Evolutionary conservation across 2,797 vertebrate genomes (phyloP).

Genomic region (Sebastes dallii): DNA sequence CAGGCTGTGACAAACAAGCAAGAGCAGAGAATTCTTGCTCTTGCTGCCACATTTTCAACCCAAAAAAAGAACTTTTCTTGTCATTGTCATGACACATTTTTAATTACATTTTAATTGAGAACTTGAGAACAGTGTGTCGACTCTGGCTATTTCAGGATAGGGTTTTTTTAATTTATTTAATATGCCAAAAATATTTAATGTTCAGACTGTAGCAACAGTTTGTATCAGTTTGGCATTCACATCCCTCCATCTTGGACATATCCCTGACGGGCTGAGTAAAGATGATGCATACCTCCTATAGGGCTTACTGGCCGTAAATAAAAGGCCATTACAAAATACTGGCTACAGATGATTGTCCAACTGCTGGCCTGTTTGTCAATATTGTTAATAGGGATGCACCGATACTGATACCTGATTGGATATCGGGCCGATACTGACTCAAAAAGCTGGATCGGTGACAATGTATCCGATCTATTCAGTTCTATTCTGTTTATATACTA

Average conservation of each 20-base stretch:
- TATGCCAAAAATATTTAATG: not conserved
- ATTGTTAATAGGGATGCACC: no score
- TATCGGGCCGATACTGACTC: no score
- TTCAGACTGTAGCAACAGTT: not conserved
- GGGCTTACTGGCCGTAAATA: no score
- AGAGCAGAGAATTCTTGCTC: not conserved
- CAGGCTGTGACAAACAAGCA: conserved; percentile 41
- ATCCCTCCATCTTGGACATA: not conserved
- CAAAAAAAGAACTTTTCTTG: not conserved
- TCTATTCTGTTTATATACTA: no score
- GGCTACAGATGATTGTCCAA: no score
- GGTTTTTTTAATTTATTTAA: not conserved
- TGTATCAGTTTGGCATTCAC: not conserved
- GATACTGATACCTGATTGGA: no score
- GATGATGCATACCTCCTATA: no score
- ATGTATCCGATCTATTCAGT: no score
- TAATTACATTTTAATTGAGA: not conserved
- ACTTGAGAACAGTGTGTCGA: no score
- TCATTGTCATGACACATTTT: not conserved
- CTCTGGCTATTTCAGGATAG: not conserved
- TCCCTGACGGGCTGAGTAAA: no score
- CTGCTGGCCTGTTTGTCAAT: no score
- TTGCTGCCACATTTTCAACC: not conserved
- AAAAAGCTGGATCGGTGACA: no score
- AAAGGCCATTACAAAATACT: not conserved